Evolutionary conservation across 2,113 vertebrate species (phyloP).

Genomic region (Manacus vitellinus): DNA sequence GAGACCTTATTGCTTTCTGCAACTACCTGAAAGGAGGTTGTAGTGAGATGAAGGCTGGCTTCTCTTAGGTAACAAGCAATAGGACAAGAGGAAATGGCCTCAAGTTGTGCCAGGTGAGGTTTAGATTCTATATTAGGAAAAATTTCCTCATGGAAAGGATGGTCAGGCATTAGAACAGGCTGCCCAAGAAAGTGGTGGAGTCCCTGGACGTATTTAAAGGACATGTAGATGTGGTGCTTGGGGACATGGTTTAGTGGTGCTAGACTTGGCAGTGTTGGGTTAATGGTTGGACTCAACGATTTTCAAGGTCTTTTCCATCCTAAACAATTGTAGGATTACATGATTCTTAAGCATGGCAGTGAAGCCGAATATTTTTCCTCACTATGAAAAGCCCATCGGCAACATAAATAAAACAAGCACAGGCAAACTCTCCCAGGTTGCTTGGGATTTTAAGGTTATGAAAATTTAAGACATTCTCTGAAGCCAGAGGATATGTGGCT

Average conservation of each 20-base stretch:
- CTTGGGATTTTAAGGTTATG: background rate
- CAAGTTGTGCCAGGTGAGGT: background rate
- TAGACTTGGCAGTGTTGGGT: background rate
- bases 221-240: background rate
- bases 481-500: rapidly evolving
- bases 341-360: background rate
- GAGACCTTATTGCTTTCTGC: background rate
- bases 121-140: background rate
- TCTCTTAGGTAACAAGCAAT: background rate
- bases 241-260: background rate
- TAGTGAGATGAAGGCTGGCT: background rate
- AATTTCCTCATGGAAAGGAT: background rate
- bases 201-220: background rate
- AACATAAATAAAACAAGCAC: background rate
- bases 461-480: background rate
- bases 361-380: background rate
- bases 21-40: background rate
- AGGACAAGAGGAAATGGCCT: background rate
- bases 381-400: background rate
- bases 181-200: background rate
- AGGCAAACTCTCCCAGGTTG: background rate
- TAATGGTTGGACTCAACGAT: background rate
- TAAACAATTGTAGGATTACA: background rate
- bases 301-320: background rate
- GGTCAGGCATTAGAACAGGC: background rate